Base-by-base conservation (phyloP, 37 sponge, comb jelly and placozoan genomes). In the Aplysina aerophoba region DNA sequence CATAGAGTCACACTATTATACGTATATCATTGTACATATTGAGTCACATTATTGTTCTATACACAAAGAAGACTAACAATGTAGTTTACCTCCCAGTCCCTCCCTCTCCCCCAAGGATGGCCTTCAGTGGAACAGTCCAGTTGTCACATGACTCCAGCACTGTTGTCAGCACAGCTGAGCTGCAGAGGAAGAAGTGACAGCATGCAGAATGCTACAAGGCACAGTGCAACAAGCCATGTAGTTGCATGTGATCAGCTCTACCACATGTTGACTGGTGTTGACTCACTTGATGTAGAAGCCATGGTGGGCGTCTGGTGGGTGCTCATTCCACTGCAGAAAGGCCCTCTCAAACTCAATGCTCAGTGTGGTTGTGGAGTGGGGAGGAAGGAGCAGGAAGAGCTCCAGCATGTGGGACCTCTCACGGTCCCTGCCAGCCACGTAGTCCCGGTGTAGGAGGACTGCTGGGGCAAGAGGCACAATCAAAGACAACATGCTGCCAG, bases 271-370 rank as follows among this genome's bases (percentile, higher is more conserved):
- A n/a, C n/a, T n/a, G n/a, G n/a, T n/a, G n/a, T n/a, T n/a, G 12
- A 58, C 85, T 56, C 0, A 90, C 90, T 95, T 92, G 59, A 99
- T 88, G 81, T 95, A 95, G 85, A 96, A 94, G 50, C 99, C 99
- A 65, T 96, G 99, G 65, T 93, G 93, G 8, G 99, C 99, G 75
- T 99, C 99, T 17, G 99, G 97, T 39, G 95, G 97, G 77, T 96
- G 90, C 57, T 96, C 95, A 15, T 88, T 99, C 99, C 99, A 99
- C 44, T 90, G 89, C 25, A 96, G 92, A 36, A 91, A 87, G 28
- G 94, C 94, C 33, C 92, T 81, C 61, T 86, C 85, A 87, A 99
- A 96, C 84, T 92, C 82, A 30, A 90, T 44, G 50, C 87, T 81
- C 54, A 99, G 67, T 39, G 73, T 79, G 30, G 84, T 36, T 35